Conservation (phyloP, 1,140 invertebrate species). For the Fopius arisanus region DNA sequence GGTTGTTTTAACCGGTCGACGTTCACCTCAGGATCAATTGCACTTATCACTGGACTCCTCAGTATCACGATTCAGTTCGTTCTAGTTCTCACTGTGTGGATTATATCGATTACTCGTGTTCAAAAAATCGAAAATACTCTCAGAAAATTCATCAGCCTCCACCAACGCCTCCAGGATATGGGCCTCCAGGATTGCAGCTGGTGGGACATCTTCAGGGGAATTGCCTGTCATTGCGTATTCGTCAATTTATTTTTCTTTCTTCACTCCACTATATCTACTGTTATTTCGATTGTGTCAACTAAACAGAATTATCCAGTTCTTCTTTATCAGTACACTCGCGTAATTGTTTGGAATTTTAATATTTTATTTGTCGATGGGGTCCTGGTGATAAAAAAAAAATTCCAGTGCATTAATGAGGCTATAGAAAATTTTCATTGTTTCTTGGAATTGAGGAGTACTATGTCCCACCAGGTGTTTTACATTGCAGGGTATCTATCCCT, state of each 20-base stretch:
- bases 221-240: background rate
- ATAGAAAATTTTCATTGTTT: background rate
- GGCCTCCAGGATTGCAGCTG: background rate
- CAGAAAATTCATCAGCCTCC: background rate
- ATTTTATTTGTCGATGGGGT: background rate
- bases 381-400: background rate
- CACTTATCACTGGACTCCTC: background rate
- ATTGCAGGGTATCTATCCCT: too few relatives aligned
- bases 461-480: too few relatives aligned
- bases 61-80: background rate
- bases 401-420: background rate
- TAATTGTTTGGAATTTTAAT: background rate
- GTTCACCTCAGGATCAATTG: background rate
- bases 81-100: background rate
- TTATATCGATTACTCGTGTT: background rate
- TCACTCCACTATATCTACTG: background rate
- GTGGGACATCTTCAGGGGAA: background rate
- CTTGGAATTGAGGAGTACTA: too few relatives aligned
- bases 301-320: background rate
- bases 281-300: background rate
- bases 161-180: background rate
- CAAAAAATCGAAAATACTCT: background rate
- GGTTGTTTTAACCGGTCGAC: background rate
- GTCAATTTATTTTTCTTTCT: background rate
- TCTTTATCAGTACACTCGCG: background rate